phyloP scores from a whole-genome alignment of 92 coral and sea anemone species.

The Nematostella vectensis region DNA sequence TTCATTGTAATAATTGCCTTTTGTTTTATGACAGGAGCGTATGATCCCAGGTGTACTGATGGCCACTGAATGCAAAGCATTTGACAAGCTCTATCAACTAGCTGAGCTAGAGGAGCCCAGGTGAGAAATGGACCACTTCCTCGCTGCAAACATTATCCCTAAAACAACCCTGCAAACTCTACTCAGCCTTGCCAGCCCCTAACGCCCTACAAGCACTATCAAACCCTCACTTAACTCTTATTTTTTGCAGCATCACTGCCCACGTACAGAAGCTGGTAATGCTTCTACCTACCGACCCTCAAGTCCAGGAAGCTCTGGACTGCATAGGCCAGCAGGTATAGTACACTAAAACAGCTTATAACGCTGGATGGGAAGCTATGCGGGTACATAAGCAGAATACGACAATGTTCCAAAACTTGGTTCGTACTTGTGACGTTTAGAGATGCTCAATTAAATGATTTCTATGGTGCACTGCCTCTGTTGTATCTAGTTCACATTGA shows the following conservation, averaged over 20 bases:
- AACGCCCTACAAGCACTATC: too few species aligned
- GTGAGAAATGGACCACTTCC: conserved; percentile 14
- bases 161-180: too few species aligned
- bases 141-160: too few species aligned
- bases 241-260: conserved; percentile 42
- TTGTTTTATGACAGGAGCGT: conserved; percentile 43
- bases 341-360: too few species aligned
- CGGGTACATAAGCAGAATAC: too few species aligned
- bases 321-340: conserved; percentile 71
- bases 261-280: conserved; percentile 67
- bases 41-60: conserved; percentile 87
- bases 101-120: conserved; percentile 85
- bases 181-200: too few species aligned
- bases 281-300: conserved; percentile 83
- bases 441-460: too few species aligned
- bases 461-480: too few species aligned
- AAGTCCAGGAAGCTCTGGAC: conserved; percentile 71
- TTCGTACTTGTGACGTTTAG: too few species aligned
- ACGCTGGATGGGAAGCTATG: neutral
- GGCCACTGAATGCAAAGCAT: conserved; percentile 85
- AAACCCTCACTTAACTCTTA: too few species aligned
- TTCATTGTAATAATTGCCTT: too few species aligned
- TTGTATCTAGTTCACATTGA: conserved; percentile 16
- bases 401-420: too few species aligned
- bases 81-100: conserved; percentile 80